Base-by-base conservation (phyloP, 2,113 vertebrate species). In the Campylomormyrus numenius region DNA sequence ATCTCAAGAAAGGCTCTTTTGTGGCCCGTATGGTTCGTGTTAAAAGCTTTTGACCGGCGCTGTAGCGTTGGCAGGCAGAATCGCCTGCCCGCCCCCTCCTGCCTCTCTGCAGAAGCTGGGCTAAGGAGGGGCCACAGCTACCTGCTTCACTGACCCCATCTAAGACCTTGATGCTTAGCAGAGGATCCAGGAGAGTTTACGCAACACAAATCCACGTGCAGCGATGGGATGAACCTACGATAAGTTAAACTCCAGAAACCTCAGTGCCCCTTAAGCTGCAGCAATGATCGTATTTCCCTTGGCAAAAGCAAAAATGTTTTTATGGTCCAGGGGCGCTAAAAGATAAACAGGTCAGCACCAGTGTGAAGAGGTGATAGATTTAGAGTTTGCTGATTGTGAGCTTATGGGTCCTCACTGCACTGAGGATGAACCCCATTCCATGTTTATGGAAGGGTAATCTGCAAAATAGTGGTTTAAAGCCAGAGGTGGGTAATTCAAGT, bases 21-120 rank as follows among this genome's bases (percentile, higher is more conserved):
- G 11, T 35, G 35, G 21, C 48, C 58, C 89, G 52, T 88, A 17
- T 90, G 50, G 89, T 93, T 84, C 48, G 58, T 10, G 46, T 91
- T 90, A 27, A 88, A 91, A 74, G 85, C 80, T 58, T 85, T 31
- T 50, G 24, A 86, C 4, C 46, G 27, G n/a, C 11, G 4, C 24
- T 50, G 10, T 50, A 86, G 48, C 11, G 8, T 15, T 4, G 13
- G 13, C 24, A 15, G 45, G 10, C 48, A 13, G 11, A 45, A 48
- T 49, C 15, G 3, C 7, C 5, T n/a, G 24, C 1, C 84, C 13
- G 5, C 10, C 7, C 45, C 45, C n/a, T 27, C 84, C 48, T 85
- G 83, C 24, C 46, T 46, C 10, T n/a, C 24, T 24, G 21, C 45
- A 21, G 35, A 58, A 58, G 35, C 42, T 9, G 42, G 42, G 80